Percentiles rank a stretch among this genome's conserved stretches.
Conservation (phyloP, 23 tunicate genomes). For the Halocynthia aurantium region DNA sequence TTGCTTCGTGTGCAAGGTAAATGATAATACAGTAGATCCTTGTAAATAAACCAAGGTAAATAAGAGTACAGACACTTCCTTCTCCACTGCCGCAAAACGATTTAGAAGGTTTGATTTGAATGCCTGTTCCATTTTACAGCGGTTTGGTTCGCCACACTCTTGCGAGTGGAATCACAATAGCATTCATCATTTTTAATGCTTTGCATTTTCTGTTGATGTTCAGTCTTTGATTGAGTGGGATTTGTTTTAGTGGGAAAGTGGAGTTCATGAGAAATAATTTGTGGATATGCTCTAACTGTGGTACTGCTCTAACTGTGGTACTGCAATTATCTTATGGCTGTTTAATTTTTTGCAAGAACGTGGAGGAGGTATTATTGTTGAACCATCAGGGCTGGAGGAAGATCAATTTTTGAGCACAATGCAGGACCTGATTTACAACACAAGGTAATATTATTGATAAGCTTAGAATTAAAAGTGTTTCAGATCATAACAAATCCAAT, state of each 20-base stretch:
- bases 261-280: background rate
- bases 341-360: background rate
- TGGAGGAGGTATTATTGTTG: slow-evolving; percentile 19
- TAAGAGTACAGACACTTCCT: no score
- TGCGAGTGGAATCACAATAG: no score
- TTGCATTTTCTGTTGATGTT: no score
- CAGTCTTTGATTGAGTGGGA: no score
- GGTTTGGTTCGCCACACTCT: no score
- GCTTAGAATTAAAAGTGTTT: background rate
- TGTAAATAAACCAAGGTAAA: no score
- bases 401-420: background rate
- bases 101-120: no score
- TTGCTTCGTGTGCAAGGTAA: slow-evolving; percentile 16
- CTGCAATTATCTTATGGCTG: background rate
- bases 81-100: no score
- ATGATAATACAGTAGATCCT: no score
- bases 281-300: background rate
- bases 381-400: slow-evolving; percentile 1
- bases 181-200: no score
- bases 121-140: no score
- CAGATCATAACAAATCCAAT: background rate
- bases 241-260: no score
- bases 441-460: background rate
- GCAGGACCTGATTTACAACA: background rate
- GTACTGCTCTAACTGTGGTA: background rate